Percentiles rank a stretch among this genome's conserved stretches.
Evolutionary conservation across 2,797 vertebrate genomes (phyloP).

Genomic region (Thunnus albacares): DNA sequence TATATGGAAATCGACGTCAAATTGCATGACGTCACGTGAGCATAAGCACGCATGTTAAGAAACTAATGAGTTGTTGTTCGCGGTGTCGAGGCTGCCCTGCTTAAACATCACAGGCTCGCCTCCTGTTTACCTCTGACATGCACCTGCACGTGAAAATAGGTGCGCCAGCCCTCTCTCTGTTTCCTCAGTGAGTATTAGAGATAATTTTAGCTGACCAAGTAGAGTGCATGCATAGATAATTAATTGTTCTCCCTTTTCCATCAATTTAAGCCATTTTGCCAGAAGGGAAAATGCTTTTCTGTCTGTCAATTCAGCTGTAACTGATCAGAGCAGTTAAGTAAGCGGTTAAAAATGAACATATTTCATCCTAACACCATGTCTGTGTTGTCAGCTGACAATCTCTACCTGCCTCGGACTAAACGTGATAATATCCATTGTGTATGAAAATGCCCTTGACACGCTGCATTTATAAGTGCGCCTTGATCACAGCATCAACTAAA

Average conservation of each 20-base stretch:
- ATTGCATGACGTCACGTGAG: conserved; percentile 47
- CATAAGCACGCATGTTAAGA: conserved; percentile 9
- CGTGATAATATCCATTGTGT: conserved; percentile 13
- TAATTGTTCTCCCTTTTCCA: not conserved
- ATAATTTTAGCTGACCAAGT: not conserved
- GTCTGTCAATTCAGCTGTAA: not conserved
- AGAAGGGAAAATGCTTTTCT: not conserved
- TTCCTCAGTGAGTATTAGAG: conserved; percentile 4
- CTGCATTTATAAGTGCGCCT: conserved; percentile 14
- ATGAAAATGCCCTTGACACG: conserved; percentile 39
- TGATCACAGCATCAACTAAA: conserved; percentile 10
- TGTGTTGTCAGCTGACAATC: conserved; percentile 15
- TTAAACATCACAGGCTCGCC: not conserved
- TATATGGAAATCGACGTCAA: conserved; percentile 51
- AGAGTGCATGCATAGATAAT: not conserved
- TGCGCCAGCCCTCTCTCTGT: not conserved
- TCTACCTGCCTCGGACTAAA: conserved; percentile 19
- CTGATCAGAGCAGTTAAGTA: not conserved
- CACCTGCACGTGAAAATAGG: conserved; percentile 43
- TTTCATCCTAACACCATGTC: conserved; percentile 15
- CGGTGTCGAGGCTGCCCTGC: not conserved
- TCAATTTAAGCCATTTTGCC: not conserved
- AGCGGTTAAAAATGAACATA: not conserved
- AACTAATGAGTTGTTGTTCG: conserved; percentile 15
- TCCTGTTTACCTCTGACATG: conserved; percentile 49